phyloP scores from a whole-genome alignment of 2,888 invertebrate genomes.

The Chesias legatella region DNA sequence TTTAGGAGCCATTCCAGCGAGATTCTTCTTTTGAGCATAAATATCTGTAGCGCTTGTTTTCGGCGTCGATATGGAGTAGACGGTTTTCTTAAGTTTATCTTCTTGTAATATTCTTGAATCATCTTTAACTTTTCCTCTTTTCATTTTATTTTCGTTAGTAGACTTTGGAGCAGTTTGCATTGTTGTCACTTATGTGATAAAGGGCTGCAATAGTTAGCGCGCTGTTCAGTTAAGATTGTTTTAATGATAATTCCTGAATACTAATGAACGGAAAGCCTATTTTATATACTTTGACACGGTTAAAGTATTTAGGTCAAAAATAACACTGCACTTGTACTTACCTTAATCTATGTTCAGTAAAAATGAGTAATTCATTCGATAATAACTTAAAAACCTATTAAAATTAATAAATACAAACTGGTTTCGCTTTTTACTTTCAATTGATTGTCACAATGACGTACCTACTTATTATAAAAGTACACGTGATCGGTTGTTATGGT shows the following conservation, averaged over 20 bases:
- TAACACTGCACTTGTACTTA: conserved; percentile 1
- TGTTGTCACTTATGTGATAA: background rate
- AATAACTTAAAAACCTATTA: no score
- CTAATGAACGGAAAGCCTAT: conserved; percentile 20
- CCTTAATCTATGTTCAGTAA: no score
- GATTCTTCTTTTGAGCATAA: conserved; percentile 51
- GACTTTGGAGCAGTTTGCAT: conserved; percentile 45
- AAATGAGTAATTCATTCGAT: no score
- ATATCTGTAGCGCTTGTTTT: conserved; percentile 57
- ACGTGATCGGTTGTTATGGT: no score
- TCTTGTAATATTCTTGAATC: conserved; percentile 41
- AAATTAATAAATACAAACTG: no score
- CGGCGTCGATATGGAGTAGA: conserved; percentile 48
- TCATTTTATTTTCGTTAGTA: conserved; percentile 28
- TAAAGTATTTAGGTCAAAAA: conserved; percentile 9
- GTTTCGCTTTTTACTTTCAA: no score
- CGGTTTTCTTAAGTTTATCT: conserved; percentile 49
- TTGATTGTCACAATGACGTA: no score
- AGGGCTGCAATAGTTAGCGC: no score
- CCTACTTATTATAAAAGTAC: no score
- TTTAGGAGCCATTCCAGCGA: conserved; percentile 44
- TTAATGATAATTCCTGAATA: conserved; percentile 16
- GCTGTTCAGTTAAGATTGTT: no score
- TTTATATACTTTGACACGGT: conserved; percentile 44
- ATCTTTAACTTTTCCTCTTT: conserved; percentile 42